Evolutionary conservation across 2,888 invertebrate genomes (phyloP), one percentile per base, ranked within the genome.

Genomic region (Crematogaster levior): DNA sequence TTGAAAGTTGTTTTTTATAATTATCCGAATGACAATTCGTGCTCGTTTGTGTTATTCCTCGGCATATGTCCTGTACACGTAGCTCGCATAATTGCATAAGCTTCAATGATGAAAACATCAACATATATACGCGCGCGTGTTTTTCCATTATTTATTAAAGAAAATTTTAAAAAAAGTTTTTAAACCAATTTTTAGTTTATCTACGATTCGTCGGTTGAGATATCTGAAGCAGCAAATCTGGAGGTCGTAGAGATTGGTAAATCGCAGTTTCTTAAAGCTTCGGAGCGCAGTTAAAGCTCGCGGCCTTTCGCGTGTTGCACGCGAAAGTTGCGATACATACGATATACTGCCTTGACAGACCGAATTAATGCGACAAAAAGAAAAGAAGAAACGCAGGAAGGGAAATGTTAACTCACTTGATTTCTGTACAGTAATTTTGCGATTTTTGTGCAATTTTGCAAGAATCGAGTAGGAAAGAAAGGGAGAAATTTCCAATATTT

Each of bases 291-390:
- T 79, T 56, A 68, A 34, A 68, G 34, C 56, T 34, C 46, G 43
- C 77, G 77, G 58, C 56, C 77, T 79, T 56, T 79, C 46, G 77
- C 77, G 77, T 79, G 77, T 68, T 30, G 56, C 77, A 79, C 77
- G 77, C 77, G 34, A 68, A 56, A 30, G 40, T 68, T 12, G 56
- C 70, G 68, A 63, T 77, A 56, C 48, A 30, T 30, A 56, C 56
- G 68, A 77, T 75, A 75, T 40, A 40, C 66, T n/a, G 66, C 51
- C 70, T 79, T 68, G 77, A 68, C 56, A 56, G 34, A 68, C 56
- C 56, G 43, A 68, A 68, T 79, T 79, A 79, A 68, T 43, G 77
- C 77, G 30, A 68, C 56, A 79, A 58, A 79, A 65, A 53, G 65
- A 12, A 66, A 9, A 10, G 40, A 51, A 51, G 37, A 30, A 27